A percentile compares a stretch with the other conserved stretches of the same genome.
phyloP scores from a whole-genome alignment of 2,113 vertebrate genomes.

The Calonectris borealis region DNA sequence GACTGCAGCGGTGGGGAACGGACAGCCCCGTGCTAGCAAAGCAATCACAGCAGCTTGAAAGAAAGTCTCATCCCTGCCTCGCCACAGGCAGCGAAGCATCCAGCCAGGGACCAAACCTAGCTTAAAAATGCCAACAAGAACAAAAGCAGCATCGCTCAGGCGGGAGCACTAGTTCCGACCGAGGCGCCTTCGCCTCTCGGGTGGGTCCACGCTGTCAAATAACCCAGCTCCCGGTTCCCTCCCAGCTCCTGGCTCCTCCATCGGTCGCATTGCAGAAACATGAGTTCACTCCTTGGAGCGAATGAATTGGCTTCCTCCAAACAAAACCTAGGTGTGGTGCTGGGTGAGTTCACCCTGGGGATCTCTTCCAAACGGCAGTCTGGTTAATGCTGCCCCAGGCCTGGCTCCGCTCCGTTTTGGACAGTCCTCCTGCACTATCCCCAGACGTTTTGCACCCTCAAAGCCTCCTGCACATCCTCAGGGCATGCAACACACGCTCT shows the following conservation, averaged over 20 bases:
- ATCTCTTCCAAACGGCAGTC: conserved; percentile 49
- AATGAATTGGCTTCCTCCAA: conserved; percentile 47
- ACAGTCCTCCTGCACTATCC: background rate
- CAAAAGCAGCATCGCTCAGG: background rate
- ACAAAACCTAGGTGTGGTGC: conserved; percentile 70
- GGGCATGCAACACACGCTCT: background rate
- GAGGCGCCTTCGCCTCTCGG: background rate
- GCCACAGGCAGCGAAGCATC: background rate
- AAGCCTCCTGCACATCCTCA: background rate
- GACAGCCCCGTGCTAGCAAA: background rate
- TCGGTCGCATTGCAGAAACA: conserved; percentile 39
- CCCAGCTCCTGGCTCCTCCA: conserved; percentile 53
- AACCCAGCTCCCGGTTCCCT: conserved; percentile 36
- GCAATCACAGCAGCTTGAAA: background rate
- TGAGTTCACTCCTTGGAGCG: conserved; percentile 65
- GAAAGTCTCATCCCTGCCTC: background rate
- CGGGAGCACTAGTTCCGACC: background rate
- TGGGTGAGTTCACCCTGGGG: conserved; percentile 51
- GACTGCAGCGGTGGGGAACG: accelerated
- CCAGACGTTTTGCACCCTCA: background rate
- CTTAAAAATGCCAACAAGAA: background rate
- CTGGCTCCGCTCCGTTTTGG: background rate
- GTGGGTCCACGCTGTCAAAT: conserved; percentile 16
- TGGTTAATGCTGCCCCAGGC: background rate
- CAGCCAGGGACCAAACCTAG: background rate